Evolutionary conservation across 2,888 invertebrate genomes (phyloP), one percentile per base, ranked within the genome.

Genomic region (Choreutis nemorana): DNA sequence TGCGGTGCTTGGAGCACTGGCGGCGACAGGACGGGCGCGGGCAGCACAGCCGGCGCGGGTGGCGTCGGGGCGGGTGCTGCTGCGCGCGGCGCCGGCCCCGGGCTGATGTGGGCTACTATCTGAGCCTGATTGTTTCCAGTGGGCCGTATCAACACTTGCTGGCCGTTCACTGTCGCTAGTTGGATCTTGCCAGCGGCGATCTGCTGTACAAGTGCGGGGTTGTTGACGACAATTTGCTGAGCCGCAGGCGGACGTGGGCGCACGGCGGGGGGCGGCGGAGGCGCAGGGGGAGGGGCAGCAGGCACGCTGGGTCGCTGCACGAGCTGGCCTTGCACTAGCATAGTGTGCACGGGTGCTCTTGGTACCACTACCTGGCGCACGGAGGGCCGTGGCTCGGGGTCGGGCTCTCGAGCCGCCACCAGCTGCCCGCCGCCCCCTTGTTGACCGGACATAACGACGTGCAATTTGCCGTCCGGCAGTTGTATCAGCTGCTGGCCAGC

Each of bases 401-500:
- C 39, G 3, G 64, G 55, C 7, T 24, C 13, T 11, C 11, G 3
- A 2, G 71, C 60, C 9, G 77, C 63, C 4, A 79, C 70, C 14
- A 79, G 48, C 39, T 77, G 75, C 2, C 78, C 77, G 1, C 61
- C 48, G 34, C 72, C 60, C 9, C 82, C 81, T 24, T 84, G 75
- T 50, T 86, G 86, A 4, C 83, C 82, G 6, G 87, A 83, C 57
- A 85, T 87, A 18, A 91, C 81, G 10, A 96, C 87, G 55, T 96
- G 95, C 13, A 96, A 72, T 58, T 94, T 93, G 0, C 97, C 97
- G 62, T 97, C 96, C 0, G 95, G 90, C 84, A 94, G 89, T 59
- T 95, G 92, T 23, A 96, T 87, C 31, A 97, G 75, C 55, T 96
- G 95, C 56, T 97, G 97, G 30, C 95, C 96, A 25, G 94, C 91